Evolutionary conservation across 2,113 vertebrate genomes (phyloP).

Genomic region (Phaetusa simplex): DNA sequence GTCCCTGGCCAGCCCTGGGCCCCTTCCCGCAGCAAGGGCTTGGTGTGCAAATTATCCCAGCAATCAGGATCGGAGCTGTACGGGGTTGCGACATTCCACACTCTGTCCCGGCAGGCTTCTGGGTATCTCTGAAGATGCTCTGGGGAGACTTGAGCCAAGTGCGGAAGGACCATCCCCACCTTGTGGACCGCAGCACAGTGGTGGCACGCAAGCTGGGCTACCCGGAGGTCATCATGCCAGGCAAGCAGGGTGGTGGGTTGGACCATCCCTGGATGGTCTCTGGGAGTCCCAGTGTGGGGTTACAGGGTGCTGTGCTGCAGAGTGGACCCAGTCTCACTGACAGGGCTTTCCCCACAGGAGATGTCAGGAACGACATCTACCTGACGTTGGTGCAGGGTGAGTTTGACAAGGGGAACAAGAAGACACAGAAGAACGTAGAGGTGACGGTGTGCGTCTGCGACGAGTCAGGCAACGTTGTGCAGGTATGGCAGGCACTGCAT

Average conservation of each 20-base stretch:
- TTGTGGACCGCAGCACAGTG: slow-evolving; percentile 80
- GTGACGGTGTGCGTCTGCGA: slow-evolving; percentile 64
- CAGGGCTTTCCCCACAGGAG: not conserved
- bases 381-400: slow-evolving; percentile 63
- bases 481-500: not conserved
- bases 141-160: slow-evolving; percentile 81
- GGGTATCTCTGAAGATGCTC: slow-evolving; percentile 87
- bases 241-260: slow-evolving; percentile 14
- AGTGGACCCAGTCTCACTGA: not conserved
- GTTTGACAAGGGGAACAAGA: slow-evolving; percentile 69
- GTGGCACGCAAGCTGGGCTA: slow-evolving; percentile 86
- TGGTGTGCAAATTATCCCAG: not conserved
- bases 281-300: rapidly evolving
- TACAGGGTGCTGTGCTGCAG: rapidly evolving
- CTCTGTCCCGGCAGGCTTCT: slow-evolving; percentile 72
- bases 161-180: slow-evolving; percentile 79
- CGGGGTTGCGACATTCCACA: rapidly evolving
- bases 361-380: slow-evolving; percentile 69
- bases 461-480: not conserved
- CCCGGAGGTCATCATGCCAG: slow-evolving; percentile 88
- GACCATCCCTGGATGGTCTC: not conserved
- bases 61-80: rapidly evolving
- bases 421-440: slow-evolving; percentile 67
- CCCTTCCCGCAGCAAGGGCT: rapidly evolving
- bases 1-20: not conserved